These are phyloP conservation scores for Mystacornis crossleyi DNA, from an alignment of 2,113 vertebrate genomes.

Conservation along the genomic window DNA sequence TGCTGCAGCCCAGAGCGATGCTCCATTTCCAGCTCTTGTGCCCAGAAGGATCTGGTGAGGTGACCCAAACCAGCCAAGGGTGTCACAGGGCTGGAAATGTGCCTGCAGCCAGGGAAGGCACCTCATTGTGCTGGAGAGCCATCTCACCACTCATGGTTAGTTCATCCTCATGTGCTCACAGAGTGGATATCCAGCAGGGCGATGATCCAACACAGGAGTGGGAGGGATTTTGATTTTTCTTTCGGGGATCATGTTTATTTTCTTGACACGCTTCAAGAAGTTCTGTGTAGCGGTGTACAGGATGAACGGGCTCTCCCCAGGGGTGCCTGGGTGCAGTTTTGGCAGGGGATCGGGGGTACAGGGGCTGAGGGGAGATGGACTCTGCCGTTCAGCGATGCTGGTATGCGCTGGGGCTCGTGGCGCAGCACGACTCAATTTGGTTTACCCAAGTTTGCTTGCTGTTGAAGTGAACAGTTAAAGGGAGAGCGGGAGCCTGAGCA, in stretches of 20 bases:
- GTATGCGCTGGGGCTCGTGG: background rate
- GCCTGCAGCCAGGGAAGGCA: background rate
- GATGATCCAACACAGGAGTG: background rate
- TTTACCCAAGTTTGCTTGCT: background rate
- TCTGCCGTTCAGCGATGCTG: background rate
- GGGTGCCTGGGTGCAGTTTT: background rate
- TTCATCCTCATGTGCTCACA: background rate
- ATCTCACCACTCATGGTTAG: background rate
- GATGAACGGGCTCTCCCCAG: background rate
- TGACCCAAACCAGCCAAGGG: background rate
- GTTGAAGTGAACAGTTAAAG: background rate
- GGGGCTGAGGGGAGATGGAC: rapidly evolving
- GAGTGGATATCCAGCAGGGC: background rate
- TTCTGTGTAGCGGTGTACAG: background rate
- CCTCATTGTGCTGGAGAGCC: background rate
- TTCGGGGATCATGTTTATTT: background rate
- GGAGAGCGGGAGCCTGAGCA: background rate
- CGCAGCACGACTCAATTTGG: background rate
- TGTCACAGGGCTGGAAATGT: background rate
- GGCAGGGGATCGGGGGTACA: no score
- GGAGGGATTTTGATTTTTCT: background rate
- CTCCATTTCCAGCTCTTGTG: background rate
- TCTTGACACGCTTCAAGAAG: background rate
- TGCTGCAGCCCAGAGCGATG: rapidly evolving
- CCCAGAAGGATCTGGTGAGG: background rate